Percentiles rank a stretch among this genome's conserved stretches.
phyloP scores from a whole-genome alignment of 2,113 vertebrate genomes.

The Aspidoscelis tigris region DNA sequence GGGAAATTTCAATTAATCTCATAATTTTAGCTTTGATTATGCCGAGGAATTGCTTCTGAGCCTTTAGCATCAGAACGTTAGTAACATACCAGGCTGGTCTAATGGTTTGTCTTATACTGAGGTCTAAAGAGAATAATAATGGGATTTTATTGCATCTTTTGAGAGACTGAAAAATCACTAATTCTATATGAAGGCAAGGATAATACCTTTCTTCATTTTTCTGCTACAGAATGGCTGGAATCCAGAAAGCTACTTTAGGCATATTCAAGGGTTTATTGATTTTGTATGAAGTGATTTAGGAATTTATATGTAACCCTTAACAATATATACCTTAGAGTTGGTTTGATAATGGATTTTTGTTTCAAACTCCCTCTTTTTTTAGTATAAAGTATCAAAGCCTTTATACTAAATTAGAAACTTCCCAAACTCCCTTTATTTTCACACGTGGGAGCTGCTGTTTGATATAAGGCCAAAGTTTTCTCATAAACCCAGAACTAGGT shows the following conservation, averaged over 20 bases:
- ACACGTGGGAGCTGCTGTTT: not conserved
- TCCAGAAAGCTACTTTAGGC: not conserved
- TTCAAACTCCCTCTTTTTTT: too few relatives aligned
- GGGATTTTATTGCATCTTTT: too few relatives aligned
- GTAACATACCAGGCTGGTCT: not conserved
- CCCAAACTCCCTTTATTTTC: not conserved
- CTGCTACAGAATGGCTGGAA: not conserved
- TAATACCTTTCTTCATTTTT: not conserved
- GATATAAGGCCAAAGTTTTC: not conserved
- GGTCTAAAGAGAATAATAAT: not conserved
- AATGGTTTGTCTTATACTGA: not conserved
- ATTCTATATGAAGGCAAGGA: not conserved
- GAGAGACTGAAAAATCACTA: not conserved
- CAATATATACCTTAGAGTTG: too few relatives aligned
- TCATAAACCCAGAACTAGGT: not conserved
- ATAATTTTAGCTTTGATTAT: not conserved
- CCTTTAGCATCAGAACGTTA: not conserved
- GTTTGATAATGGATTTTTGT: too few relatives aligned
- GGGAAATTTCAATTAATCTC: not conserved
- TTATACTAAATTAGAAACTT: not conserved
- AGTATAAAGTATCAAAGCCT: too few relatives aligned
- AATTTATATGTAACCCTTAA: too few relatives aligned
- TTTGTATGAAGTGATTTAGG: too few relatives aligned
- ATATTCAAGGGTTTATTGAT: not conserved
- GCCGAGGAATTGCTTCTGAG: not conserved